phyloP scores from a whole-genome alignment of 92 coral and sea anemone genomes.

The Isaurus tuberculatus region DNA sequence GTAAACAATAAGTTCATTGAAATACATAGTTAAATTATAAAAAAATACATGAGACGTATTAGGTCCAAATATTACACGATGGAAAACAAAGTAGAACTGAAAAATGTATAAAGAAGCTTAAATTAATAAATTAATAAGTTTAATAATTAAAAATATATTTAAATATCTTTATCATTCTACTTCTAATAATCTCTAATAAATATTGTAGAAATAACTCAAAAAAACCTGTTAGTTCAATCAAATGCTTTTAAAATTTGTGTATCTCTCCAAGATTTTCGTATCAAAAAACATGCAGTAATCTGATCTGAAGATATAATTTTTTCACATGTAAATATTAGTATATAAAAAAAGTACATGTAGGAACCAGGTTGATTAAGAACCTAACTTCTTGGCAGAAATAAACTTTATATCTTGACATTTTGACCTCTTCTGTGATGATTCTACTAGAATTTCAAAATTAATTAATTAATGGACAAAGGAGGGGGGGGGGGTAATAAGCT shows the following conservation, averaged over 20 bases:
- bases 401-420: constrained; percentile 10
- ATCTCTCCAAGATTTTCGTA: constrained; percentile 19
- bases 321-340: constrained; percentile 11
- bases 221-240: constrained; percentile 30
- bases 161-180: background rate
- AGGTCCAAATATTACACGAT: too few species aligned
- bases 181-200: constrained; percentile 15
- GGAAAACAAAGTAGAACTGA: too few species aligned
- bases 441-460: background rate
- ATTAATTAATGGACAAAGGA: background rate
- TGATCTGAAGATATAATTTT: background rate
- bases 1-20: background rate
- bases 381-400: constrained; percentile 27
- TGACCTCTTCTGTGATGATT: background rate
- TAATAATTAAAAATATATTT: too few species aligned
- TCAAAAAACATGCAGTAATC: constrained; percentile 29
- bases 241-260: constrained; percentile 16
- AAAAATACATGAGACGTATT: too few species aligned
- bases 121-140: too few species aligned
- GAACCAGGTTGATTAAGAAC: constrained; percentile 30
- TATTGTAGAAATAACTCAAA: constrained; percentile 4
- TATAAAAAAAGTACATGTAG: background rate
- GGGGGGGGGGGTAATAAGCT: background rate
- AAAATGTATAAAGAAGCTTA: too few species aligned
- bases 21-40: too few species aligned